These are phyloP conservation scores for Heliconius congener DNA, from an alignment of 1,140 invertebrate species.

Conservation along the genomic window DNA sequence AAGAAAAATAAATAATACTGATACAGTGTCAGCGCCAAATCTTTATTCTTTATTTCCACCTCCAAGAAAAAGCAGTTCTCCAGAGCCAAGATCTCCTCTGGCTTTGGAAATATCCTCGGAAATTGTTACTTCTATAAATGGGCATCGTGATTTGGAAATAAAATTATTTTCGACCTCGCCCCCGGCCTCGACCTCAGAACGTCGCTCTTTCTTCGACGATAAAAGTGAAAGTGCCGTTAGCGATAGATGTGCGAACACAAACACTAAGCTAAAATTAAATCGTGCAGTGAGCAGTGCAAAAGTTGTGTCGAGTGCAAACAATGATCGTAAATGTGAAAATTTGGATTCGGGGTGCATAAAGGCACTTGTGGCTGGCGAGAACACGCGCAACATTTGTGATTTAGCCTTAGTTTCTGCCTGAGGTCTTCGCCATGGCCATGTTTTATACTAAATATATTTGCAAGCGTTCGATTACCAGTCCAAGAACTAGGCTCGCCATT, in stretches of 20 bases:
- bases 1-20: slow-evolving; percentile 63
- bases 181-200: slow-evolving; percentile 67
- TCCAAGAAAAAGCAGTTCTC: slow-evolving; percentile 75
- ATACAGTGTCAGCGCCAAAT: slow-evolving; percentile 64
- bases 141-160: slow-evolving; percentile 89
- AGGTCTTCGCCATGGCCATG: slow-evolving; percentile 60
- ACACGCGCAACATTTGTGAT: slow-evolving; percentile 76
- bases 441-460: slow-evolving; percentile 56
- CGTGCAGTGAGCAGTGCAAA: slow-evolving; percentile 70
- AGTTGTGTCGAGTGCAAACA: slow-evolving; percentile 60
- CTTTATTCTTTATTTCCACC: slow-evolving; percentile 82
- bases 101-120: slow-evolving; percentile 88
- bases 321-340: slow-evolving; percentile 64
- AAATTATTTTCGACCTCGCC: slow-evolving; percentile 86
- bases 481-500: slow-evolving; percentile 69
- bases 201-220: slow-evolving; percentile 72
- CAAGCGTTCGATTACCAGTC: slow-evolving; percentile 59
- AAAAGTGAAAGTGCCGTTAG: slow-evolving; percentile 77
- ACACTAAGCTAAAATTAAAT: slow-evolving; percentile 64
- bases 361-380: slow-evolving; percentile 51
- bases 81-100: slow-evolving; percentile 65
- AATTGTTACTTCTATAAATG: slow-evolving; percentile 89
- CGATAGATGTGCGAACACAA: slow-evolving; percentile 61
- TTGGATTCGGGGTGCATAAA: slow-evolving; percentile 61
- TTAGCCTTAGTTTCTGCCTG: slow-evolving; percentile 78